Percentiles rank a stretch among this genome's conserved stretches.
Evolutionary conservation across 1,140 invertebrate species (phyloP).

Genomic region (Rhagoletis pomonella): DNA sequence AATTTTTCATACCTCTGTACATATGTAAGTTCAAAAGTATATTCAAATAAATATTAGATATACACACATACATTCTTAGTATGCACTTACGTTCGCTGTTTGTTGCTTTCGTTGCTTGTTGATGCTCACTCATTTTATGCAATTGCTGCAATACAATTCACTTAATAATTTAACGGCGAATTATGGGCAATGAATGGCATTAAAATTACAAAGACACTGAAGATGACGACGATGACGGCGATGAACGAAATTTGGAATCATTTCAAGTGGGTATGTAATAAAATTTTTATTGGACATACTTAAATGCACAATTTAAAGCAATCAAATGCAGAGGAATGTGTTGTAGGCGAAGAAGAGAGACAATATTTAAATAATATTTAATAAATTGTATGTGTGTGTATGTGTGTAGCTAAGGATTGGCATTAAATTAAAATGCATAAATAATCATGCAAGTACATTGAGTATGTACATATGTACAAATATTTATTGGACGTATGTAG

Average conservation of each 20-base stretch:
- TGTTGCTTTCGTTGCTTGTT: neutral
- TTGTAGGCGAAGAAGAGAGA: neutral
- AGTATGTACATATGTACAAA: neutral
- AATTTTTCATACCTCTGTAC: too few relatives aligned
- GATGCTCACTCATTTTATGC: neutral
- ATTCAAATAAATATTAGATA: too few relatives aligned
- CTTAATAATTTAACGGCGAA: constrained; percentile 47
- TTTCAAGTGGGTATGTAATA: neutral
- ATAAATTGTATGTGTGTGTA: neutral
- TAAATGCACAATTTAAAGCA: constrained; percentile 28
- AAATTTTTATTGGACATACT: neutral
- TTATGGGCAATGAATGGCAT: constrained; percentile 38
- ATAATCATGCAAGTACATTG: neutral
- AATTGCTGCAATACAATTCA: constrained; percentile 39
- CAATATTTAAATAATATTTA: neutral
- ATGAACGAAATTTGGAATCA: neutral
- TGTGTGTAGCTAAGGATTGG: neutral
- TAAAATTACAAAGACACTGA: constrained; percentile 19
- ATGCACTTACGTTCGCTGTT: neutral
- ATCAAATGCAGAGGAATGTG: constrained; percentile 7
- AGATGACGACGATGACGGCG: neutral
- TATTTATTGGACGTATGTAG: neutral
- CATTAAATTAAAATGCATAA: neutral
- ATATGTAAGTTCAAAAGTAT: too few relatives aligned
- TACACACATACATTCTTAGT: too few relatives aligned